Conservation (phyloP, 2,797 vertebrate species). For the Anguilla obscura region DNA sequence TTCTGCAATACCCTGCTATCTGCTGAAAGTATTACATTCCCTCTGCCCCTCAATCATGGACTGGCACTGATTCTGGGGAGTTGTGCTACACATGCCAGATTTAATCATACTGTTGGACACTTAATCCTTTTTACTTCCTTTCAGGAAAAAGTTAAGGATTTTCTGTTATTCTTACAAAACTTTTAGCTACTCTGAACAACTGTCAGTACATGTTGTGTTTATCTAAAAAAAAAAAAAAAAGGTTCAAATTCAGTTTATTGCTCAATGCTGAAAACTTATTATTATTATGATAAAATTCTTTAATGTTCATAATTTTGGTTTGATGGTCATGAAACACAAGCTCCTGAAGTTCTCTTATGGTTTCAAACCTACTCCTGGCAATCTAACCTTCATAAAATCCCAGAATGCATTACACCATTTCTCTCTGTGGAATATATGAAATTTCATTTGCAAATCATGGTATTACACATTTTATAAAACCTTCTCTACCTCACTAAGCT, state of each 20-base stretch:
- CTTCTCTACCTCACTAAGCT: background rate
- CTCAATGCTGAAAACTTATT: background rate
- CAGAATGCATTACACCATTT: background rate
- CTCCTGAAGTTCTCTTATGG: background rate
- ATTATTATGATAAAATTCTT: background rate
- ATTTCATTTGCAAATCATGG: background rate
- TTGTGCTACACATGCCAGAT: background rate
- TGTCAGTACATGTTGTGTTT: background rate
- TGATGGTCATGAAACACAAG: background rate
- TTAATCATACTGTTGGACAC: background rate
- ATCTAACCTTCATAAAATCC: background rate
- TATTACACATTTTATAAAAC: background rate
- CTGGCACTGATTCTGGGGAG: conserved; percentile 15
- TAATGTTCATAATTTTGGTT: background rate
- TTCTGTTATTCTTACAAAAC: background rate
- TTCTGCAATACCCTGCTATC: background rate
- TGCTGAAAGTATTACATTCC: background rate
- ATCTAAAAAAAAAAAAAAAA: background rate
- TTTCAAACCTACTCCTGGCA: background rate
- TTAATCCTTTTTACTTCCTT: background rate
- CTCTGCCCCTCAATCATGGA: background rate
- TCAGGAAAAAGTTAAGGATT: background rate
- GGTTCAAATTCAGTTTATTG: background rate
- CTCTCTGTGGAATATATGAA: background rate
- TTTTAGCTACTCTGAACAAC: background rate